Percentiles rank a stretch among this genome's conserved stretches.
Evolutionary conservation across 2,888 invertebrate genomes (phyloP).

Genomic region (Spisula subtruncata): DNA sequence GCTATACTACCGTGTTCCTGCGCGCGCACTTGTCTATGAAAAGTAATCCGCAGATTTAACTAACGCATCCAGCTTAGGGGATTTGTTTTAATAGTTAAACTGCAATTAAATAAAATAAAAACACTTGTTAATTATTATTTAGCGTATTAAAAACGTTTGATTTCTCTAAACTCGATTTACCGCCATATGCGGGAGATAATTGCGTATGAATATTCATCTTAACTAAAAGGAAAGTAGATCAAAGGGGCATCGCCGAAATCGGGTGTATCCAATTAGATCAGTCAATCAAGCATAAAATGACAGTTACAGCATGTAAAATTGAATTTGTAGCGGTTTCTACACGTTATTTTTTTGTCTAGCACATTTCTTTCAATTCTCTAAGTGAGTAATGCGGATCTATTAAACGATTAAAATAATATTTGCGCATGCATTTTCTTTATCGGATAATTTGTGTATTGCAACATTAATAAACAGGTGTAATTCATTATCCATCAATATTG

Average conservation of each 20-base stretch:
- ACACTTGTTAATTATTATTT: neutral
- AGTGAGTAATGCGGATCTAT: neutral
- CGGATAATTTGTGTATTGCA: neutral
- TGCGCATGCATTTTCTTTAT: slow-evolving; percentile 8
- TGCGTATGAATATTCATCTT: slow-evolving; percentile 62
- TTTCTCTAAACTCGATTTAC: slow-evolving; percentile 29
- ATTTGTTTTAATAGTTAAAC: neutral
- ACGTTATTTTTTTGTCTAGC: neutral
- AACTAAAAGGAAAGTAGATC: slow-evolving; percentile 74
- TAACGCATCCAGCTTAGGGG: neutral
- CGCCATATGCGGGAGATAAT: slow-evolving; percentile 29
- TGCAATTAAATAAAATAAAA: neutral
- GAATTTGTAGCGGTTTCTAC: neutral
- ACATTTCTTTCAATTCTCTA: slow-evolving; percentile 2
- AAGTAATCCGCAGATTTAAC: slow-evolving; percentile 64
- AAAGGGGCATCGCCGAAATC: slow-evolving; percentile 71
- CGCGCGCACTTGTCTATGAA: slow-evolving; percentile 76
- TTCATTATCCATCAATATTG: slow-evolving; percentile 9
- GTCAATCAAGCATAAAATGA: slow-evolving; percentile 41
- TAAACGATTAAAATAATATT: neutral
- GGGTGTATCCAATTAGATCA: slow-evolving; percentile 67
- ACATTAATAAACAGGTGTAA: slow-evolving; percentile 13
- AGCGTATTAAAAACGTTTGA: neutral
- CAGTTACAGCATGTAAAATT: slow-evolving; percentile 26
- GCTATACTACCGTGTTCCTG: slow-evolving; percentile 78